Evolutionary conservation across 2,113 vertebrate species (phyloP).

Genomic region (Ardeotis arabs): DNA sequence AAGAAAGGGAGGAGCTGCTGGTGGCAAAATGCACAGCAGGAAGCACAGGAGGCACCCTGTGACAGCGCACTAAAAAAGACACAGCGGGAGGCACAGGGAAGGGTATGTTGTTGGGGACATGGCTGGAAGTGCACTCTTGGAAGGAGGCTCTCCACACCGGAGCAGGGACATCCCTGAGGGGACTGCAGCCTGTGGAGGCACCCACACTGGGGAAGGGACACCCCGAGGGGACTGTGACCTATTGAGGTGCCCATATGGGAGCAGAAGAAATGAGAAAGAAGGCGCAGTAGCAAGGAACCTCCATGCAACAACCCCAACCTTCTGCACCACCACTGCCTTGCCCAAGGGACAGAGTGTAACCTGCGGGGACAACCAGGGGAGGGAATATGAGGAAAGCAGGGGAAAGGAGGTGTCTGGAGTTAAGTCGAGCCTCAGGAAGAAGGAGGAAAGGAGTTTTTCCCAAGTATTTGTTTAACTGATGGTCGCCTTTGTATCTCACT

Average conservation of each 20-base stretch:
- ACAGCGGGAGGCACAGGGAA: not conserved
- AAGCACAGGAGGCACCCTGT: fast-evolving
- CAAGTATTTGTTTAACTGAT: not conserved
- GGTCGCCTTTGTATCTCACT: not conserved
- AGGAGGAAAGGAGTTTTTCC: not conserved
- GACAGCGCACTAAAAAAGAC: not conserved
- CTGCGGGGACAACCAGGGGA: not conserved
- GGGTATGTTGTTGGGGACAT: fast-evolving
- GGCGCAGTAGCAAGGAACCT: not conserved
- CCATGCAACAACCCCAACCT: not conserved
- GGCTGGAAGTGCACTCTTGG: not conserved
- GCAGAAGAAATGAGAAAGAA: not conserved
- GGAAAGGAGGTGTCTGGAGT: not conserved
- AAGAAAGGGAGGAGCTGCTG: not conserved
- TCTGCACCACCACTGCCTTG: not conserved
- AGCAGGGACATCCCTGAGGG: not conserved
- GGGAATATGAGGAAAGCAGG: not conserved
- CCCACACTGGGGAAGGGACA: fast-evolving
- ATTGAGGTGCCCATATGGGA: not conserved
- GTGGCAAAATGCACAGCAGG: not conserved
- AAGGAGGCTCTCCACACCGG: not conserved
- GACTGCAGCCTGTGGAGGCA: not conserved
- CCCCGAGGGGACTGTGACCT: fast-evolving
- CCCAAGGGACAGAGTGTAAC: not conserved
- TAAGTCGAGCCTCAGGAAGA: not conserved